A percentile compares a stretch with the other conserved stretches of the same genome.
phyloP scores from a whole-genome alignment of 1,140 invertebrate genomes.

The Hypsibius dujardini region DNA sequence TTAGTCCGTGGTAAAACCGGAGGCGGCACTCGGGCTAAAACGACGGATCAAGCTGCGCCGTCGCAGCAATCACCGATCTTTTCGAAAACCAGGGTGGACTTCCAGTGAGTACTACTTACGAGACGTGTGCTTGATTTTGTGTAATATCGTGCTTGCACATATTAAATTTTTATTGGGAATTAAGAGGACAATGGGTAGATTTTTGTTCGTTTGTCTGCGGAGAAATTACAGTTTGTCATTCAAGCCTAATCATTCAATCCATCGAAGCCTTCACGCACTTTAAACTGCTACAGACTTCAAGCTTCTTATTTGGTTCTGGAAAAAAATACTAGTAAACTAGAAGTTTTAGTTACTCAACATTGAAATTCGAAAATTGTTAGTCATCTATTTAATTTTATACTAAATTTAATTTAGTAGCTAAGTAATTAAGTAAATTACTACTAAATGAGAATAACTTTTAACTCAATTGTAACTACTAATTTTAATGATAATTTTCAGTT shows the following conservation, averaged over 20 bases:
- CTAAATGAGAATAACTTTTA: too few species aligned
- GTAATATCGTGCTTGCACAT: neutral
- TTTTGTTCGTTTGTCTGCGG: neutral
- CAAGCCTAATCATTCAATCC: neutral
- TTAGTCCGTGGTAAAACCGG: neutral
- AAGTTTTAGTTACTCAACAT: too few species aligned
- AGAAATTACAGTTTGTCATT: neutral
- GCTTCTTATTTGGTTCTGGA: neutral
- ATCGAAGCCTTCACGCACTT: neutral
- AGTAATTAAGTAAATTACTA: too few species aligned
- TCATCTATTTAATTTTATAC: too few species aligned
- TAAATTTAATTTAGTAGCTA: too few species aligned
- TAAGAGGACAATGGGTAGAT: neutral
- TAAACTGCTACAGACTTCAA: neutral
- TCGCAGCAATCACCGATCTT: neutral
- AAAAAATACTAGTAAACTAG: too few species aligned
- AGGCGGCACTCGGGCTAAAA: neutral
- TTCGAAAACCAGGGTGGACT: neutral
- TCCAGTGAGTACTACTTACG: neutral
- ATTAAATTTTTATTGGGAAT: neutral
- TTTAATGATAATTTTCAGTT: too few species aligned
- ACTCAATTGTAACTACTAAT: too few species aligned
- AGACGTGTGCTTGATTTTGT: too few species aligned
- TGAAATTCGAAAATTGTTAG: too few species aligned
- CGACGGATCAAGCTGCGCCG: neutral